A percentile compares a stretch with the other conserved stretches of the same genome.
Evolutionary conservation across 2,888 invertebrate genomes (phyloP).

Genomic region (Oscheius sp.): DNA sequence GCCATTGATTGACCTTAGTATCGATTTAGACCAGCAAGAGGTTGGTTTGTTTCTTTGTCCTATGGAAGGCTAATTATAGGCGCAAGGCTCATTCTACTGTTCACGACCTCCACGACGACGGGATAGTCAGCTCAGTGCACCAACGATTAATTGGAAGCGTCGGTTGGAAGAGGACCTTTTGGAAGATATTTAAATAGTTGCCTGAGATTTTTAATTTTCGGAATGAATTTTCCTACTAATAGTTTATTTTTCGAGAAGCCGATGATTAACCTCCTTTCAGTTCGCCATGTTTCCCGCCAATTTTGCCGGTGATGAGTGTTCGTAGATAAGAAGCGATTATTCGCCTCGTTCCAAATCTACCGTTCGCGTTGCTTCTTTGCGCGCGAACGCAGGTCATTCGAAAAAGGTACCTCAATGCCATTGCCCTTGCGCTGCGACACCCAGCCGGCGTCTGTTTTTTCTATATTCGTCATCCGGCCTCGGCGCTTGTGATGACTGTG

Average conservation of each 20-base stretch:
- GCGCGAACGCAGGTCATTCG: slow-evolving; percentile 17
- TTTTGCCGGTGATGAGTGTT: not conserved
- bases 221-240: not conserved
- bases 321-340: slow-evolving; percentile 15
- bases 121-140: slow-evolving; percentile 53
- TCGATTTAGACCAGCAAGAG: slow-evolving; percentile 63
- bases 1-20: slow-evolving; percentile 65
- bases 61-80: slow-evolving; percentile 7
- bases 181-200: slow-evolving; percentile 20
- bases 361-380: not conserved
- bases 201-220: too few relatives aligned
- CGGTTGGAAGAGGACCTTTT: slow-evolving; percentile 23
- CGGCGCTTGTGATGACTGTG: not conserved
- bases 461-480: not conserved
- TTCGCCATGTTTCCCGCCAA: not conserved
- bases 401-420: not conserved
- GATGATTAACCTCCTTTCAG: not conserved
- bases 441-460: slow-evolving; percentile 17
- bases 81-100: slow-evolving; percentile 53
- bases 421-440: slow-evolving; percentile 4
- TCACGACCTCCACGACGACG: slow-evolving; percentile 43
- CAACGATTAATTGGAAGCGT: slow-evolving; percentile 45
- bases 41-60: slow-evolving; percentile 41
- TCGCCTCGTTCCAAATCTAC: slow-evolving; percentile 6
- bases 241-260: not conserved